Evolutionary conservation across 1,140 invertebrate genomes (phyloP).

Genomic region (Dendrolimus punctatus): DNA sequence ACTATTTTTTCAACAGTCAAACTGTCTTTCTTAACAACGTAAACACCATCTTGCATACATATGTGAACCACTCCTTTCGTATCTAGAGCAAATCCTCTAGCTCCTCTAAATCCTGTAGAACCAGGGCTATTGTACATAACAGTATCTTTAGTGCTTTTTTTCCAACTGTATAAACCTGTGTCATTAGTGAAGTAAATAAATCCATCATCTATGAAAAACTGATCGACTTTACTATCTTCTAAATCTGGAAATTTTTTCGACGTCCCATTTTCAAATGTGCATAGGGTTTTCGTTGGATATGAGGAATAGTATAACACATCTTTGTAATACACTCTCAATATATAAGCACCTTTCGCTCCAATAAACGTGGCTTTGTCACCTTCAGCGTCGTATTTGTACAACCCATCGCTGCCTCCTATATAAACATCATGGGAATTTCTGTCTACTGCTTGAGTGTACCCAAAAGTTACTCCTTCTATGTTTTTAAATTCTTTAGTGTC

Average conservation of each 20-base stretch:
- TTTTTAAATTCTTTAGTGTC: conserved; percentile 38
- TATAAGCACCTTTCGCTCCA: conserved; percentile 21
- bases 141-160: conserved; percentile 37
- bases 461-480: conserved; percentile 33
- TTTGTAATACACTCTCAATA: conserved; percentile 48
- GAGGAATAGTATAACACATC: conserved; percentile 40
- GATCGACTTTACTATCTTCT: conserved; percentile 47
- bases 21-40: conserved; percentile 25
- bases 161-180: conserved; percentile 40
- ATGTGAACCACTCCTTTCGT: conserved; percentile 32
- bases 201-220: conserved; percentile 45
- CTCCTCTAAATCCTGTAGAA: conserved; percentile 3
- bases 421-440: conserved; percentile 34
- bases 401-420: conserved; percentile 42
- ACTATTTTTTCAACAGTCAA: conserved; percentile 29
- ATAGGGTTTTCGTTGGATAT: conserved; percentile 43
- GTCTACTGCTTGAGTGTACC: conserved; percentile 48
- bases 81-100: conserved; percentile 38
- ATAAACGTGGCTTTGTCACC: conserved; percentile 27
- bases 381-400: conserved; percentile 44
- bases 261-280: conserved; percentile 30
- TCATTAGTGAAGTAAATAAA: conserved; percentile 39
- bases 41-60: conserved; percentile 42
- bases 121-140: conserved; percentile 21
- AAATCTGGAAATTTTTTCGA: conserved; percentile 33